A percentile compares a stretch with the other conserved stretches of the same genome.
Evolutionary conservation across 2,113 vertebrate species (phyloP).

Genomic region (Sebastes fasciatus): DNA sequence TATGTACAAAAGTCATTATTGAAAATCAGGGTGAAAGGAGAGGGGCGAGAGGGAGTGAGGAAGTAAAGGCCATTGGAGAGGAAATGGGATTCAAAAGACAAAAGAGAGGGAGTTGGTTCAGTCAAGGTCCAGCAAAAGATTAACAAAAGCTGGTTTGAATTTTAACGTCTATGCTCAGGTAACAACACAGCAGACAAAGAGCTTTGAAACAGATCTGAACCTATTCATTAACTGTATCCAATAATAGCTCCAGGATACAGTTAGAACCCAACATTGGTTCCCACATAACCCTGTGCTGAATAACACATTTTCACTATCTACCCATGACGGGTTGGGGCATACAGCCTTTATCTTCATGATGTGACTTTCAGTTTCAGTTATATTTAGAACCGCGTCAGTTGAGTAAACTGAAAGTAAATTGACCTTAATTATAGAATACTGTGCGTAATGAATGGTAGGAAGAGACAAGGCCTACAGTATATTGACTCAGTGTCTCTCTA

Average conservation of each 20-base stretch:
- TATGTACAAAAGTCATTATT: not conserved
- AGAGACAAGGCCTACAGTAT: not conserved
- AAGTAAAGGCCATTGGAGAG: slow-evolving; percentile 23
- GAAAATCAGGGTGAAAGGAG: slow-evolving; percentile 10
- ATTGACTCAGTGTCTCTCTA: slow-evolving; percentile 36
- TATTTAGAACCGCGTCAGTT: slow-evolving; percentile 6
- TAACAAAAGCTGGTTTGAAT: slow-evolving; percentile 49
- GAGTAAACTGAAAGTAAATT: slow-evolving; percentile 27
- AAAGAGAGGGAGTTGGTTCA: slow-evolving; percentile 14
- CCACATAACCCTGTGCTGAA: slow-evolving; percentile 10
- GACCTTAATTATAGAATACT: slow-evolving; percentile 7
- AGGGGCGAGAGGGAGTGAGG: not conserved
- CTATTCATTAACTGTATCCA: slow-evolving; percentile 23
- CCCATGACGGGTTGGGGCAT: not conserved
- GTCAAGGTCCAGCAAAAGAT: slow-evolving; percentile 45
- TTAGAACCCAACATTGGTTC: slow-evolving; percentile 22
- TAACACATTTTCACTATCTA: slow-evolving; percentile 20
- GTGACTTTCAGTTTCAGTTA: slow-evolving; percentile 3
- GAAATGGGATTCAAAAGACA: slow-evolving; percentile 26
- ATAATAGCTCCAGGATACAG: slow-evolving; percentile 23
- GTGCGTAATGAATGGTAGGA: not conserved
- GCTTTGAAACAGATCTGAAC: not conserved
- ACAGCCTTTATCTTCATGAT: not conserved
- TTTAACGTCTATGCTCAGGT: slow-evolving; percentile 22
- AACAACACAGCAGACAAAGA: not conserved